phyloP scores from a whole-genome alignment of 2,888 invertebrate species.

The Strigamia transsilvanica region DNA sequence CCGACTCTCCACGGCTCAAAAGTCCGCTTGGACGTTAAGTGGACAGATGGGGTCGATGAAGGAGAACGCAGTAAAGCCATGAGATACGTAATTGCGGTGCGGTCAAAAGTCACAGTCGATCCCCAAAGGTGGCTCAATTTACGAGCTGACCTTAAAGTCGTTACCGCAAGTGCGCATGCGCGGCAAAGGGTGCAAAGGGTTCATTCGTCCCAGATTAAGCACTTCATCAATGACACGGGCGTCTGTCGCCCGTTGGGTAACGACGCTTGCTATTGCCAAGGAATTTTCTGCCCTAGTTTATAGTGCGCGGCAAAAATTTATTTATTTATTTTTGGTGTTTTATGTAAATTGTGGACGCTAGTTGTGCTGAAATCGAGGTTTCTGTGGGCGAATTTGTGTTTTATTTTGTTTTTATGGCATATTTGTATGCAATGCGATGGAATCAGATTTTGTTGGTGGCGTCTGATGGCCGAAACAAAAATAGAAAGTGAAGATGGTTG shows the following conservation, averaged over 20 bases:
- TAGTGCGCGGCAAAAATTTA: background rate
- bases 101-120: conserved; percentile 38
- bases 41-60: conserved; percentile 37
- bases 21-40: background rate
- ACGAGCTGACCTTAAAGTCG: conserved; percentile 26
- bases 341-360: background rate
- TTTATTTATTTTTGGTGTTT: background rate
- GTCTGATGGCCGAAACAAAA: conserved; percentile 12
- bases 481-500: conserved; percentile 34
- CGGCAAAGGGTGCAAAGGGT: background rate
- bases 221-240: conserved; percentile 35
- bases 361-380: background rate
- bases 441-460: background rate
- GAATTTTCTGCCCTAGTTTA: conserved; percentile 6
- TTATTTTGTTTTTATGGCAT: background rate
- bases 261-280: conserved; percentile 10
- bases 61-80: background rate
- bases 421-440: conserved; percentile 26
- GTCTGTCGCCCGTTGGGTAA: conserved; percentile 38
- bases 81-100: conserved; percentile 30
- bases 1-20: too few species aligned
- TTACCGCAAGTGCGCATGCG: conserved; percentile 10
- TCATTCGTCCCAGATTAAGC: conserved; percentile 42
- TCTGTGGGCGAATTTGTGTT: background rate
- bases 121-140: conserved; percentile 35